Base-by-base conservation (phyloP, 2,888 invertebrate species). In the Tanypteryx hageni region DNA sequence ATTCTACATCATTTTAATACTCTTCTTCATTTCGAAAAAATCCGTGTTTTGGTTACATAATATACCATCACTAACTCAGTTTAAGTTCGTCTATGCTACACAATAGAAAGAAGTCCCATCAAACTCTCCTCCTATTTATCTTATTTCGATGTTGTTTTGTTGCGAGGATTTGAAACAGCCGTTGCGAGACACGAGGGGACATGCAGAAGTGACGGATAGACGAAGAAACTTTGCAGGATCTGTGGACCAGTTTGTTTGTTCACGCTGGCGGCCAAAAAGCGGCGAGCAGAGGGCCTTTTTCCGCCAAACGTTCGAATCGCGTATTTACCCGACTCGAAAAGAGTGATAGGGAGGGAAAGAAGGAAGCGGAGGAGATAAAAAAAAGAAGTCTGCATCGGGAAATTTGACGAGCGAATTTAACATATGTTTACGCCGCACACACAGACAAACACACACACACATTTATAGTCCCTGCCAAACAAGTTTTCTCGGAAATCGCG, bases 261-360 rank as follows among this genome's bases (percentile, higher is more conserved):
- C 76, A 22, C 76, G 76, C 76, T 27, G 76, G 44, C 44, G 44
- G 44, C 44, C 44, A 44, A 9, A 76, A 76, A 27, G 76, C 76
- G 76, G 22, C 76, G 27, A 27, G 76, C 76, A 76, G 76, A 76
- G 27, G 76, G 22, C 76, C 22, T 76, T 76, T 76, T 76, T 76
- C 27, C 76, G 22, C 76, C 76, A 76, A 76, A 76, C 76, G 22
- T 76, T 76, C 76, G 68, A 68, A 68, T 68, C 18, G 22, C 18
- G 27, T 76, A 76, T 76, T 76, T 76, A 27, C 76, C 27, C 76
- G 27, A 27, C 76, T 18, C 76, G 27, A 27, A 27, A 27, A 76
- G 22, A 13, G 18, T 27, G 76, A 76, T 76, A 27, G 76, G 11
- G 76, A 64, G 64, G 16, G 16, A 5, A 76, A 76, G 76, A 22